Evolutionary conservation across 2,113 vertebrate genomes (phyloP).

Genomic region (Asarcornis scutulata): DNA sequence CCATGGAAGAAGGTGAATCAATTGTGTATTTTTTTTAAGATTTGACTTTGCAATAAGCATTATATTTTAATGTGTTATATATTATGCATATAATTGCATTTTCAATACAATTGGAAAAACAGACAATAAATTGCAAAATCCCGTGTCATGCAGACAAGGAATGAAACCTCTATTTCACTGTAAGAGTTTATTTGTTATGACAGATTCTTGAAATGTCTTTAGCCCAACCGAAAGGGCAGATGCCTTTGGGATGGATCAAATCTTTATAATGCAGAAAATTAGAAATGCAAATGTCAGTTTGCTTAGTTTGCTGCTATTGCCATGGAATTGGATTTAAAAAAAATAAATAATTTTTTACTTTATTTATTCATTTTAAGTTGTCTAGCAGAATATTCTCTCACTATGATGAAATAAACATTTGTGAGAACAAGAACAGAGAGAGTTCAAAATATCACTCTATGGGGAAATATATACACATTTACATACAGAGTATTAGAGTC

Average conservation of each 20-base stretch:
- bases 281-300: constrained; percentile 64
- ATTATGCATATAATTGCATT: background rate
- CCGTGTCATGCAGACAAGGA: background rate
- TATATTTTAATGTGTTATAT: background rate
- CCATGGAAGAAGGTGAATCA: background rate
- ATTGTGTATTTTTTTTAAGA: background rate
- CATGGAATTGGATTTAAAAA: background rate
- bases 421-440: constrained; percentile 27
- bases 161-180: background rate
- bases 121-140: background rate
- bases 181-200: background rate
- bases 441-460: constrained; percentile 52
- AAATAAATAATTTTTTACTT: constrained; percentile 8
- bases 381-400: background rate
- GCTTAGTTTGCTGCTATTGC: constrained; percentile 34
- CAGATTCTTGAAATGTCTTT: constrained; percentile 31
- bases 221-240: constrained; percentile 51
- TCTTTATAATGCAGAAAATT: constrained; percentile 53
- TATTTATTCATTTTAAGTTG: background rate
- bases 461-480: constrained; percentile 29
- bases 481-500: background rate
- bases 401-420: constrained; percentile 26
- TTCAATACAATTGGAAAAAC: background rate
- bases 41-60: background rate
- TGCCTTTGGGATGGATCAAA: constrained; percentile 41